phyloP scores from a whole-genome alignment of 2,113 vertebrate species.

The Onychorhynchus coronatus region DNA sequence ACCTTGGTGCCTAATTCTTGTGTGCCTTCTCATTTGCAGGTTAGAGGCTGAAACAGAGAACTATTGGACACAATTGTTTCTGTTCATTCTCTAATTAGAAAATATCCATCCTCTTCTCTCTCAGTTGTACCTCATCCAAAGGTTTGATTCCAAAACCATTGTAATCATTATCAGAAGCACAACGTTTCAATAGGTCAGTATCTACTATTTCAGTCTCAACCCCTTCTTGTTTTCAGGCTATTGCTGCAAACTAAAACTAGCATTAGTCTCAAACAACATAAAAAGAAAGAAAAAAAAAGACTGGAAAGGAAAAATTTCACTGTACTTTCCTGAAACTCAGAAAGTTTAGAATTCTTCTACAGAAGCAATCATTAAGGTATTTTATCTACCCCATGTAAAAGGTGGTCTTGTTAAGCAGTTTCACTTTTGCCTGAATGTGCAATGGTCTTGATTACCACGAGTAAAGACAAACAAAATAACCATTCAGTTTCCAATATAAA shows the following conservation, averaged over 20 bases:
- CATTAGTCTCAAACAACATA: neutral
- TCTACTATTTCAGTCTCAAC: neutral
- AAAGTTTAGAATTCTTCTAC: neutral
- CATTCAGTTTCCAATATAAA: neutral
- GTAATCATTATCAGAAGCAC: neutral
- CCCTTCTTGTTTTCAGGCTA: neutral
- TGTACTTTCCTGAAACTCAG: neutral
- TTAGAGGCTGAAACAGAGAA: neutral
- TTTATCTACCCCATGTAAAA: neutral
- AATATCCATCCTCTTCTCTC: neutral
- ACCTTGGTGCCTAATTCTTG: neutral
- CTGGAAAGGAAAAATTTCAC: neutral
- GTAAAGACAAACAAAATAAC: neutral
- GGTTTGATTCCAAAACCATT: neutral
- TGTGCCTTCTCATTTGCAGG: neutral
- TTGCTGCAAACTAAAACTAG: neutral
- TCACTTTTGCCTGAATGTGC: neutral
- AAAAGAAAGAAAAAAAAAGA: neutral
- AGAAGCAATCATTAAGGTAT: neutral
- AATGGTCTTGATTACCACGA: neutral
- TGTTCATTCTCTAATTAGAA: neutral
- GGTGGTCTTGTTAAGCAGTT: neutral
- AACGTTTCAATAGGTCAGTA: neutral
- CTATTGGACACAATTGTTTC: neutral
- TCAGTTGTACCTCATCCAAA: neutral